Percentiles rank a stretch among this genome's conserved stretches.
Evolutionary conservation across 2,113 vertebrate genomes (phyloP).

Genomic region (Tyto alba): DNA sequence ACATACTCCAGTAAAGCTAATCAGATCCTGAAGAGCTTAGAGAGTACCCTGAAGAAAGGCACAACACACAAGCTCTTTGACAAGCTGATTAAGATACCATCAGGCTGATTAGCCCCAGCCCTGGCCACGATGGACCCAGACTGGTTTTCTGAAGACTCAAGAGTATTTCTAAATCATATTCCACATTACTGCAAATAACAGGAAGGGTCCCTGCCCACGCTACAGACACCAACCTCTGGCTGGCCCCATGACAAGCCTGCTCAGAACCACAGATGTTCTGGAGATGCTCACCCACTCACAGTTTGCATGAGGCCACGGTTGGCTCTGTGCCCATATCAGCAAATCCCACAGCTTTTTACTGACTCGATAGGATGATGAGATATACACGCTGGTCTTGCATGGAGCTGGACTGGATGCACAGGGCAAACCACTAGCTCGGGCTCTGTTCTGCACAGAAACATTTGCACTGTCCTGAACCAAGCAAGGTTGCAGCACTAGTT

Average conservation of each 20-base stretch:
- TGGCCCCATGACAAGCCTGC: not conserved
- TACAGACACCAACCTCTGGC: not conserved
- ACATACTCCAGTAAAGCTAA: not conserved
- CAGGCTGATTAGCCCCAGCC: not conserved
- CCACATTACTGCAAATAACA: fast-evolving
- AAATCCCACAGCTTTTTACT: not conserved
- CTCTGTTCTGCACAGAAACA: not conserved
- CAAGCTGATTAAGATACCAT: fast-evolving
- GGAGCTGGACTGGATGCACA: not conserved
- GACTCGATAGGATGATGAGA: fast-evolving
- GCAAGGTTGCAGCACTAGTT: not conserved
- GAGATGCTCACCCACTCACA: not conserved
- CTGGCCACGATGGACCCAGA: not conserved
- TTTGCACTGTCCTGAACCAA: not conserved
- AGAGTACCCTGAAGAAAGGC: not conserved
- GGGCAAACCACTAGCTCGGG: not conserved
- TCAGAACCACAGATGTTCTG: not conserved
- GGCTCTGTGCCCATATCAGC: not conserved
- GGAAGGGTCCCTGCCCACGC: not conserved
- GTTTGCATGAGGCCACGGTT: not conserved
- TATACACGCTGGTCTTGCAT: fast-evolving
- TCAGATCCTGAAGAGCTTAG: not conserved
- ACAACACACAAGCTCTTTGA: not conserved
- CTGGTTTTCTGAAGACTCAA: not conserved
- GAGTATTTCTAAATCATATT: not conserved